A percentile compares a stretch with the other conserved stretches of the same genome.
phyloP scores from a whole-genome alignment of 37 sponge, comb jelly and placozoan species.

The Hexactinellida sp. region DNA sequence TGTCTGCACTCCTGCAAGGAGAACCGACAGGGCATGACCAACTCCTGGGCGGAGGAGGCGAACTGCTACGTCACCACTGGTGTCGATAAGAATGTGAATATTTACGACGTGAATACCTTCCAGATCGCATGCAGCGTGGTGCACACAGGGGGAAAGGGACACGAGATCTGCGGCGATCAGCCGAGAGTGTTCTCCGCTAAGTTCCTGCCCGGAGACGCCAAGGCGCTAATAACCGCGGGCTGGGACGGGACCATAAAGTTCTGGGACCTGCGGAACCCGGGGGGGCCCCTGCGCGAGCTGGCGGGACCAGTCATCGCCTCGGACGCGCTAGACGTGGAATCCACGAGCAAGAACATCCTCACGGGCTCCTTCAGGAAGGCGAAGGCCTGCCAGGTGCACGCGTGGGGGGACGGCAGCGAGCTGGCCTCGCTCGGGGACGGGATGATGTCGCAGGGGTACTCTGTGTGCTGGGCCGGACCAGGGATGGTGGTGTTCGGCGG shows the following conservation, averaged over 20 bases:
- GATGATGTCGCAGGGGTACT: slow-evolving; percentile 16
- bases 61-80: neutral
- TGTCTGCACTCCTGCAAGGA: neutral
- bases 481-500: neutral
- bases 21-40: neutral
- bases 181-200: neutral
- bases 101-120: neutral
- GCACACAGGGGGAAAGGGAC: neutral
- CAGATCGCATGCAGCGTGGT: neutral
- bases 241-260: neutral
- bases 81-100: slow-evolving; percentile 3
- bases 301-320: neutral
- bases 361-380: slow-evolving; percentile 1
- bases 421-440: neutral
- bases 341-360: neutral
- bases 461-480: neutral
- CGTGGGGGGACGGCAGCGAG: neutral
- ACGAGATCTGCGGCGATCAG: neutral
- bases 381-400: neutral
- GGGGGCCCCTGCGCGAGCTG: neutral
- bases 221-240: neutral
- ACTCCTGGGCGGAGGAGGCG: neutral
- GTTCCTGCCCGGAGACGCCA: neutral
- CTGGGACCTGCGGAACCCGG: slow-evolving; percentile 10
- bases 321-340: neutral